phyloP scores from a whole-genome alignment of 2,113 vertebrate species.

The Grammomys surdaster region DNA sequence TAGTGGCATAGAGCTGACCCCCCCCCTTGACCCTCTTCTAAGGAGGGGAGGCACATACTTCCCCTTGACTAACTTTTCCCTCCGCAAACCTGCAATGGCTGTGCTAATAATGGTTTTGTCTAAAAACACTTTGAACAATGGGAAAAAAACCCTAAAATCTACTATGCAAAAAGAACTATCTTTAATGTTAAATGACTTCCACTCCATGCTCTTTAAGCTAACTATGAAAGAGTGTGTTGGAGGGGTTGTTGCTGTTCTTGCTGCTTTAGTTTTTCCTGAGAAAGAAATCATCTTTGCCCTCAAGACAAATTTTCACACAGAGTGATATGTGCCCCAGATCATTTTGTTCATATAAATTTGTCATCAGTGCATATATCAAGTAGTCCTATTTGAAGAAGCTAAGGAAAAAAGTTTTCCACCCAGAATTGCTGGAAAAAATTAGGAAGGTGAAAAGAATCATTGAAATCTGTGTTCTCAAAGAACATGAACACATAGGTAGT shows the following conservation, averaged over 20 bases:
- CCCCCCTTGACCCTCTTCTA: background rate
- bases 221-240: background rate
- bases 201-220: background rate
- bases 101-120: background rate
- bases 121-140: slow-evolving; percentile 1
- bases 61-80: background rate
- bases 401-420: background rate
- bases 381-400: background rate
- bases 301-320: background rate
- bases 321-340: background rate
- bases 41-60: background rate
- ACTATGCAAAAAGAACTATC: background rate
- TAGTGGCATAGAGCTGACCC: background rate
- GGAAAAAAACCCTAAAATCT: background rate
- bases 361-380: background rate
- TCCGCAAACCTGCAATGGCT: background rate
- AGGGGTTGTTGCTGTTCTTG: background rate
- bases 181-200: background rate
- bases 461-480: background rate
- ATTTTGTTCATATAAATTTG: too few species aligned
- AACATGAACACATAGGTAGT: background rate
- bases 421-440: background rate
- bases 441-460: background rate
- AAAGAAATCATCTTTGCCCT: background rate
- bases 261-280: background rate